Percentiles rank a stretch among this genome's conserved stretches.
phyloP scores from a whole-genome alignment of 2,888 invertebrate species.

The Calameuta filiformis region DNA sequence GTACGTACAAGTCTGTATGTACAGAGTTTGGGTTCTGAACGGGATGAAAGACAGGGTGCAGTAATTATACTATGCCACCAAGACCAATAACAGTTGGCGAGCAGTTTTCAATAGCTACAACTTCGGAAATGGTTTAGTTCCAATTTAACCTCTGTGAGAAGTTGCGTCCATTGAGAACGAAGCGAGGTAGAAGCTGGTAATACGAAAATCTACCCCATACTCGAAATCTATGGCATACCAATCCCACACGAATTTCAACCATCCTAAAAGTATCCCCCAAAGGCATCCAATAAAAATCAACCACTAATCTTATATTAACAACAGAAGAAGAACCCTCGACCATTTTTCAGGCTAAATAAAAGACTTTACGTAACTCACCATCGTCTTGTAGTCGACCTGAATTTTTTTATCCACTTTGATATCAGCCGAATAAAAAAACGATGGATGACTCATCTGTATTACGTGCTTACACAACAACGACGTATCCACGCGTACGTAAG shows the following conservation, averaged over 20 bases:
- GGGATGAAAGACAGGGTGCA: constrained; percentile 25
- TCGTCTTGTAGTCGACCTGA: neutral
- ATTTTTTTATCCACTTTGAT: neutral
- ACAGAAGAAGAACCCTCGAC: neutral
- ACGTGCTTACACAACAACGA: neutral
- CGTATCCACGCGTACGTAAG: neutral
- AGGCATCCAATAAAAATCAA: neutral
- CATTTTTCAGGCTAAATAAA: neutral
- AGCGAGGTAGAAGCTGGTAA: constrained; percentile 26
- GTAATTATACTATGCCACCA: constrained; percentile 57
- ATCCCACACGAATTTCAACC: neutral
- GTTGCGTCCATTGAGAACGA: constrained; percentile 44
- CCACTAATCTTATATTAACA: neutral
- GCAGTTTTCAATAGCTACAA: constrained; percentile 54
- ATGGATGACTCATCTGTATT: neutral
- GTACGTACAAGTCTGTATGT: neutral
- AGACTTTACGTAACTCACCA: neutral
- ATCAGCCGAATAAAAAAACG: neutral
- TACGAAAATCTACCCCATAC: constrained; percentile 1
- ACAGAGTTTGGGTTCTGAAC: neutral
- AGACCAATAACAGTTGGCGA: constrained; percentile 56
- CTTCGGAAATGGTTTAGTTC: constrained; percentile 54
- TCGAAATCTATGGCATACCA: neutral
- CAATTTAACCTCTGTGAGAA: constrained; percentile 54
- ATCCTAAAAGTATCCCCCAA: neutral